A percentile compares a stretch with the other conserved stretches of the same genome.
phyloP scores from a whole-genome alignment of 2,888 invertebrate genomes.

The Anthophora plumipes region DNA sequence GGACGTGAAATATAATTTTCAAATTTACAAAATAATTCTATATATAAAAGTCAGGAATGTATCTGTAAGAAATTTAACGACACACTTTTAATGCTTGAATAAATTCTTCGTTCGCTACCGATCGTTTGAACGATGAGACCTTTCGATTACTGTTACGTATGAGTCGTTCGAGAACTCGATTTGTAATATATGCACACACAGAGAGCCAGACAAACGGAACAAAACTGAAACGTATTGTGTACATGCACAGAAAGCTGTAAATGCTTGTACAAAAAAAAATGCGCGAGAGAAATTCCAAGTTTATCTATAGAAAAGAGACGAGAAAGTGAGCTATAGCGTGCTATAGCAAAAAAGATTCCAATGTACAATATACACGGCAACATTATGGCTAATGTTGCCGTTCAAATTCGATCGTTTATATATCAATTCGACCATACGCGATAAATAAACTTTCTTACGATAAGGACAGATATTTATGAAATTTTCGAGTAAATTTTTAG shows the following conservation, averaged over 20 bases:
- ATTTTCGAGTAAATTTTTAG: background rate
- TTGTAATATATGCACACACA: background rate
- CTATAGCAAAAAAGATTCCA: slow-evolving; percentile 68
- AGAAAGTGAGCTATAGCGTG: slow-evolving; percentile 77
- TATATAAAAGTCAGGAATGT: too few relatives aligned
- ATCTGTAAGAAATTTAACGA: too few relatives aligned
- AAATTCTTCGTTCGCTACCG: slow-evolving; percentile 15
- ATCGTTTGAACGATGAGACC: background rate
- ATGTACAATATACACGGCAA: slow-evolving; percentile 38
- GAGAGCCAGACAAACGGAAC: background rate
- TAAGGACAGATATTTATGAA: background rate
- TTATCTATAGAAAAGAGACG: slow-evolving; percentile 69
- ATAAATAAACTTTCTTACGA: background rate
- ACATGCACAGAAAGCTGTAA: slow-evolving; percentile 20
- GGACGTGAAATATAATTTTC: too few relatives aligned
- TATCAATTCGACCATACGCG: background rate
- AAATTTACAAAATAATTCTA: too few relatives aligned
- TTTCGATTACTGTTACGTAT: background rate
- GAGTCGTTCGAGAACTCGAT: background rate
- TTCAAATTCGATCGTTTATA: slow-evolving; percentile 1
- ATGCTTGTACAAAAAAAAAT: slow-evolving; percentile 42
- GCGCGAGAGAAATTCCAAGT: slow-evolving; percentile 72
- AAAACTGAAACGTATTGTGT: background rate
- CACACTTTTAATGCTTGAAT: slow-evolving; percentile 31
- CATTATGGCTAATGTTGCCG: slow-evolving; percentile 12